Conservation (phyloP, 1,140 invertebrate species). For the Saccostrea cuccullata region DNA sequence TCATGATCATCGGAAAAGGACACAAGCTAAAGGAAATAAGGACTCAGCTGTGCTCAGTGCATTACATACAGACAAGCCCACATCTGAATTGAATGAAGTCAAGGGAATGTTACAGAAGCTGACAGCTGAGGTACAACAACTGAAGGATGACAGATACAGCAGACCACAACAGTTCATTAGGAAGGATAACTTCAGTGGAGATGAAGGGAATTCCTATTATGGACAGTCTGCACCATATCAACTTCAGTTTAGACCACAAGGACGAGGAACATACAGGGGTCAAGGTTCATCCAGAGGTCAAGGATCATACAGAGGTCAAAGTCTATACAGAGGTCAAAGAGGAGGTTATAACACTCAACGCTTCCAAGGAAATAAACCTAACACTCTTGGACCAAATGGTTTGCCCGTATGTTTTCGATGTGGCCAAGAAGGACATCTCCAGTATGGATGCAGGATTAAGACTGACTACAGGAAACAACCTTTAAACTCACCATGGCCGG, state of each 20-base stretch:
- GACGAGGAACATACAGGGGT: background rate
- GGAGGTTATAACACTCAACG: background rate
- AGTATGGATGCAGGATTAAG: background rate
- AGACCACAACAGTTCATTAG: background rate
- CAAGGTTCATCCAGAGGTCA: background rate
- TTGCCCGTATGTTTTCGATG: slow-evolving; percentile 3
- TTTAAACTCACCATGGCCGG: too few relatives aligned
- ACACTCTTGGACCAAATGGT: background rate
- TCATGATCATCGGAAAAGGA: background rate
- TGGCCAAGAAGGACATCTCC: slow-evolving; percentile 37
- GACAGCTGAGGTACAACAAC: background rate
- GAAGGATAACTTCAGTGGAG: background rate
- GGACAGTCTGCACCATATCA: background rate
- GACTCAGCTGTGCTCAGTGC: background rate
- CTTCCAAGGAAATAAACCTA: background rate
- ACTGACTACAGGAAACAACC: background rate
- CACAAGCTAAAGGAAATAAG: background rate
- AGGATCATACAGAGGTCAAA: background rate
- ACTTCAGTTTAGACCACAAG: background rate
- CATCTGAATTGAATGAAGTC: background rate
- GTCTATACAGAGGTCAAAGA: background rate
- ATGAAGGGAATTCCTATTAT: background rate
- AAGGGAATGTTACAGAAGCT: slow-evolving; percentile 3
- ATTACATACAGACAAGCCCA: background rate
- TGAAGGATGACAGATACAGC: background rate